Evolutionary conservation across 1,140 invertebrate species (phyloP).

Genomic region (Octopus sinensis): DNA sequence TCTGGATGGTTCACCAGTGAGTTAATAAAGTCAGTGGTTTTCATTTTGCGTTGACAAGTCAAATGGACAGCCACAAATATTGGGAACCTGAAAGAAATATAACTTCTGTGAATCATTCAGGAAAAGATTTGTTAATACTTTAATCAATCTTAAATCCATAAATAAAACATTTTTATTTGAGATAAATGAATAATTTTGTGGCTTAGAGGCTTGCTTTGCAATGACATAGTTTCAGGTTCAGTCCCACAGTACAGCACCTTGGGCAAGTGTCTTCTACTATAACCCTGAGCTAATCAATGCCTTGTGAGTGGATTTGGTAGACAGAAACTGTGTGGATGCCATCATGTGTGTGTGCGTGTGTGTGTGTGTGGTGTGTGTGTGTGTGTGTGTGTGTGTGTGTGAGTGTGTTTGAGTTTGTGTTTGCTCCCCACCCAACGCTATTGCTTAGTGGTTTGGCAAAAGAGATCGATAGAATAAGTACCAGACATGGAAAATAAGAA

Average conservation of each 20-base stretch:
- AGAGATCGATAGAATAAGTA: background rate
- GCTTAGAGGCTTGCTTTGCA: no score
- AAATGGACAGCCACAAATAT: slow-evolving; percentile 90
- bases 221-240: background rate
- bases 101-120: background rate
- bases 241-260: no score
- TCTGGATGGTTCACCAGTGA: slow-evolving; percentile 93
- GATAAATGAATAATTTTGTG: background rate
- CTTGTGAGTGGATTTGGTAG: no score
- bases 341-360: no score
- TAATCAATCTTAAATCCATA: background rate
- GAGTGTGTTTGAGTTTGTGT: no score
- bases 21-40: slow-evolving; percentile 78
- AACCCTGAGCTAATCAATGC: no score
- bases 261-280: no score
- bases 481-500: background rate
- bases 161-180: background rate
- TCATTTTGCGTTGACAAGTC: slow-evolving; percentile 81
- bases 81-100: slow-evolving; percentile 72
- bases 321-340: no score
- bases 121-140: background rate
- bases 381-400: no score
- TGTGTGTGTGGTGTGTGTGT: no score
- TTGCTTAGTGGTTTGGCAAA: background rate
- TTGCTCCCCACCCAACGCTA: no score